Conservation (phyloP, 1,140 invertebrate species). For the Drosophila orena region DNA sequence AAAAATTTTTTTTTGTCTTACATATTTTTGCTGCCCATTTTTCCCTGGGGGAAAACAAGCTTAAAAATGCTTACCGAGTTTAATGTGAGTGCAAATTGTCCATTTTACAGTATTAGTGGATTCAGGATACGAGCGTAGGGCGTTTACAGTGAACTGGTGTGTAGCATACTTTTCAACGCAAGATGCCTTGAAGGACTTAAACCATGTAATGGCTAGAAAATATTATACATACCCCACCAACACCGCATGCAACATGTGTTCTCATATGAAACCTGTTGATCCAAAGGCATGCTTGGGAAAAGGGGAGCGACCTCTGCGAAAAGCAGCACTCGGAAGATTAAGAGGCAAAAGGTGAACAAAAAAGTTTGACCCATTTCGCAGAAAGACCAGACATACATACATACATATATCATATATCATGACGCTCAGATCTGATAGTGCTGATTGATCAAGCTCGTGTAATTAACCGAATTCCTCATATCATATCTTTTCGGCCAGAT, state of each 20-base stretch:
- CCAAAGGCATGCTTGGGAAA: no score
- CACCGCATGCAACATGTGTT: background rate
- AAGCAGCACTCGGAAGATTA: background rate
- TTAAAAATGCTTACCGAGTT: no score
- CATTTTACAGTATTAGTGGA: background rate
- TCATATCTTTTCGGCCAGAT: slow-evolving; percentile 13
- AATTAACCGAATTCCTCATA: slow-evolving; percentile 32
- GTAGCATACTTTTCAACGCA: background rate
- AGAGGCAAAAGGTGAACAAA: background rate
- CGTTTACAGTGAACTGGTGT: background rate
- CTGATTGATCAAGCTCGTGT: slow-evolving; percentile 25
- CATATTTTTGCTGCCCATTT: no score
- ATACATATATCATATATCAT: no score
- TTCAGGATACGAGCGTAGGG: background rate
- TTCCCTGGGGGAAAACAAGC: no score
- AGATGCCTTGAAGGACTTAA: no score
- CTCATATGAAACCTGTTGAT: background rate
- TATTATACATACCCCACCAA: background rate
- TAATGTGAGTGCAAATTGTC: no score
- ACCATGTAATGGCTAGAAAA: no score
- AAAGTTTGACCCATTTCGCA: slow-evolving; percentile 25
- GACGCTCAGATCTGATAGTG: background rate
- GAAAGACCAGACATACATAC: slow-evolving; percentile 3
- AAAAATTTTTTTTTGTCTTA: no score
- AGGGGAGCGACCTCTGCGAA: background rate